Evolutionary conservation across 1,140 invertebrate species (phyloP), one percentile per base, ranked within the genome.

Genomic region (Heterodera schachtii): DNA sequence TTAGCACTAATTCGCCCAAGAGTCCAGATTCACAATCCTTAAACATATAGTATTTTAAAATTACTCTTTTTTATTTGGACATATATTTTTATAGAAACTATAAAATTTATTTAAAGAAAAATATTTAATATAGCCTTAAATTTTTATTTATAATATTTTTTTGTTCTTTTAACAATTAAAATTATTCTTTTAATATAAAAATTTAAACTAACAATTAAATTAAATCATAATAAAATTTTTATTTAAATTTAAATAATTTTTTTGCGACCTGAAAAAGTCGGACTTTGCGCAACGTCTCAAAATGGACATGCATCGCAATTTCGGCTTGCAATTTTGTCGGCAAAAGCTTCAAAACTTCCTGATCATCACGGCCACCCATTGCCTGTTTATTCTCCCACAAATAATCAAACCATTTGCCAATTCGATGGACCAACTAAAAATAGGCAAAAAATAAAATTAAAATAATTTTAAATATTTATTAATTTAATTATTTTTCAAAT

Each of bases 341-440:
- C 70, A 98, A 91, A 41, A 94, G 94, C 6, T 93, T 82, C 11
- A 89, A 64, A 69, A 85, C 86, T 44, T 86, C 66, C 75, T 90
- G 80, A 81, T 90, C 89, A 13, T 69, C 9, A 19, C 74, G 52
- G 21, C 66, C 74, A 21, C 52, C 13, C 43, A 81, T 66, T 47
- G 60, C 69, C 49, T 81, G 80, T 66, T 81, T 81, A 19, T 81
- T 81, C 49, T 81, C 94, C 95, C 96, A 98, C 19, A 96, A 94
- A 90, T 98, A 98, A 85, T 97, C 95, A 90, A 98, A 98, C 96
- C 96, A 98, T 84, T 96, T 93, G 77, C 97, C 95, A 0, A 95
- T 95, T 74, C 95, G 86, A n/a, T 91, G 52, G 69, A 67, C 43
- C 31, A 86, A 19, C 90, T 87, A 57, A 19, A 75, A 52, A 75